phyloP scores from a whole-genome alignment of 30 jellyfish, hydroid and myxozoan species.

The Turritopsis dohrnii region DNA sequence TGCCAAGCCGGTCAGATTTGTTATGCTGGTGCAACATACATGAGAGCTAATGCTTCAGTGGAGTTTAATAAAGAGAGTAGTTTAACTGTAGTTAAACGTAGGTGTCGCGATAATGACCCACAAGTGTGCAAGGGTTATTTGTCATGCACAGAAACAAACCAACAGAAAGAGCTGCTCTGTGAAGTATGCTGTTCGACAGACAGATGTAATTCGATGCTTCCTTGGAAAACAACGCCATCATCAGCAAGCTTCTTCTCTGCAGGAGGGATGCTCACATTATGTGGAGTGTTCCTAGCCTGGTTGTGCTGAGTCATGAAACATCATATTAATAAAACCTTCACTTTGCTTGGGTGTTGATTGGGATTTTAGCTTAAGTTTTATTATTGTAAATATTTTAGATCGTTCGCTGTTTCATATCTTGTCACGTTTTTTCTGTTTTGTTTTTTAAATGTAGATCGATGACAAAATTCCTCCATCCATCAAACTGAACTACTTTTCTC shows the following conservation, averaged over 20 bases:
- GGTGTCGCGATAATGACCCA: neutral
- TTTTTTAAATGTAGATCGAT: too few relatives aligned
- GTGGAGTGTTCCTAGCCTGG: neutral
- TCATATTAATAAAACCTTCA: neutral
- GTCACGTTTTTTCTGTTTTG: too few relatives aligned
- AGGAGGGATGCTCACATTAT: neutral
- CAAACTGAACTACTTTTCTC: too few relatives aligned
- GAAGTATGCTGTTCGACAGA: neutral
- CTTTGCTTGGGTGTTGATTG: neutral
- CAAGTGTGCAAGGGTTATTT: neutral
- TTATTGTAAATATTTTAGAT: too few relatives aligned
- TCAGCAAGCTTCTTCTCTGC: neutral
- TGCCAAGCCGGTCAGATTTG: neutral
- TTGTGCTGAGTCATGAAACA: neutral
- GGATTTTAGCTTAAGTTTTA: too few relatives aligned
- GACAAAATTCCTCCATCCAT: too few relatives aligned
- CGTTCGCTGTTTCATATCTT: too few relatives aligned
- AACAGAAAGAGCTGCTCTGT: neutral
- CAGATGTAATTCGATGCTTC: neutral
- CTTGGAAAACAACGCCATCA: neutral
- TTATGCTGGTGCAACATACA: neutral
- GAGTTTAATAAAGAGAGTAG: neutral
- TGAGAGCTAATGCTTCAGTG: neutral
- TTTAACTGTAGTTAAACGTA: neutral
- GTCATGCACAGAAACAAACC: too few relatives aligned